Base-by-base conservation (phyloP, 2,888 invertebrate genomes). In the Microctonus aethiopoides region DNA sequence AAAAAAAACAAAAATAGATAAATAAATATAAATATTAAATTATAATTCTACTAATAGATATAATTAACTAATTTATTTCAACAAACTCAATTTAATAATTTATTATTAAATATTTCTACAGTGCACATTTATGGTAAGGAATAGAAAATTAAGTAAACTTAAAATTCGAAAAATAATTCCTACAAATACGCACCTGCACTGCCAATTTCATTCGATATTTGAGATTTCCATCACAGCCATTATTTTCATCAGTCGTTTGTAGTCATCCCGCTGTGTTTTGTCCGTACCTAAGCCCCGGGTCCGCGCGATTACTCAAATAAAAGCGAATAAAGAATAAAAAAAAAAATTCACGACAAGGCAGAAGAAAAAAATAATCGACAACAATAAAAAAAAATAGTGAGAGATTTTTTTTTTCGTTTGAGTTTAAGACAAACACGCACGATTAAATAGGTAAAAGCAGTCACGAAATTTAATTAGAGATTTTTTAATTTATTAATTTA, bases 261-360 rank as follows among this genome's bases (percentile, higher is more conserved):
- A 72, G 78, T 74, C 75, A 73, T 78, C 72, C 71, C 76, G 78
- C 76, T 79, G 67, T 71, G 74, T 76, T 73, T 75, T 76, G 78
- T 82, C 82, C 79, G 71, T 78, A 79, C 79, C 79, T 80, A 80
- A 81, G 75, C 76, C 75, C 76, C 78, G 75, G 76, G 78, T 76
- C 77, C 80, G 75, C 80, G 75, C 77, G 77, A 74, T 78, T 59
- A 80, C 79, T 80, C 79, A 79, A 32, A 80, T 79, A 79, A 79
- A 83, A 81, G 78, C 80, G 79, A 79, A 81, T 78, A 79, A 78
- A 81, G 78, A 76, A 74, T 29, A 29, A 29, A 5, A 75, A 70
- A 70, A 71, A 67, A 72, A 68, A 62, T n/a, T n/a, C n/a, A n/a
- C n/a, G n/a, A n/a, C n/a, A 67, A 56, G 64, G 51, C 2, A 59